Evolutionary conservation across 2,888 invertebrate genomes (phyloP), one percentile per base, ranked within the genome.

Genomic region (Thereva unica): DNA sequence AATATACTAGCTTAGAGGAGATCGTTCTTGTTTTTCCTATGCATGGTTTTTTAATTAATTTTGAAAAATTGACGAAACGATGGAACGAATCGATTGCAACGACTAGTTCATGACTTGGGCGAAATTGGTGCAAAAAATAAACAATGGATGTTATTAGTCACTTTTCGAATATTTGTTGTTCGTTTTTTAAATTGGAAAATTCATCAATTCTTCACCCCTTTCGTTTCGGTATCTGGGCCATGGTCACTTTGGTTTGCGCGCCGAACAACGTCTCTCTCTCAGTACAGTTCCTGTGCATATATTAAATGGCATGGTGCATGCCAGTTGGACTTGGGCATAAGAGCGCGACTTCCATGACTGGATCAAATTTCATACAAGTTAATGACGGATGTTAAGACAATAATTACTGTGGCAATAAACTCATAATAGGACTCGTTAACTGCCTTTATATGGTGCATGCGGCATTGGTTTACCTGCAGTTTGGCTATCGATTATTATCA

Each of bases 371-470:
- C 34, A 56, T 35, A 44, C 12, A 6, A 56, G 10, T 35, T 56
- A 56, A 56, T 56, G 56, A 56, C 56, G 56, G 56, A 56, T 56
- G 56, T 56, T 56, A 56, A 40, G 23, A 40, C 37, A 55, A 55
- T 55, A 55, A 44, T 56, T 56, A 44, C 9, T 8, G 44, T 44
- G 42, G 56, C 56, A 56, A 41, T 56, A 44, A 56, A 56, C 44
- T 56, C 42, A 44, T 35, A 56, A 56, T 42, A 42, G 44, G 56
- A 34, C 37, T 56, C 35, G 34, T 55, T 56, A n/a, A 12, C n/a
- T 38, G 42, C 42, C 42, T 40, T n/a, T 40, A 23, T 44, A 34
- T 23, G 44, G 56, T 35, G 44, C 56, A 44, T 56, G 56, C 8
- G 44, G 42, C 56, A 41, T 41, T 6, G 44, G 35, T 42, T 5